phyloP scores from a whole-genome alignment of 2,888 invertebrate genomes.

The Nudaria mundana region DNA sequence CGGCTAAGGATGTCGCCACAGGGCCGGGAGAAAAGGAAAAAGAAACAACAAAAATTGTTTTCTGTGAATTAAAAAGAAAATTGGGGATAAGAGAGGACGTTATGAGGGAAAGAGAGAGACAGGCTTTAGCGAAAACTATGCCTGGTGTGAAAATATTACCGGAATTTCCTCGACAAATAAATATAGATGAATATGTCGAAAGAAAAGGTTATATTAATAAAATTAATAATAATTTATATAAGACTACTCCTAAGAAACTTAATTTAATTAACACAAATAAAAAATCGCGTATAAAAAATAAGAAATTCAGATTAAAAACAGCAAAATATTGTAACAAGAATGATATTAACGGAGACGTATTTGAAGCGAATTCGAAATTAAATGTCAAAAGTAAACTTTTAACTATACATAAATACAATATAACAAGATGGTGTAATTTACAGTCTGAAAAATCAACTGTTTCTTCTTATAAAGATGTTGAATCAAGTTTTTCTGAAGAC shows the following conservation, averaged over 20 bases:
- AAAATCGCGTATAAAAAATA: conserved; percentile 21
- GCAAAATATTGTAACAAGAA: conserved; percentile 41
- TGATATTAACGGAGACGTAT: conserved; percentile 40
- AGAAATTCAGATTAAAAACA: conserved; percentile 38
- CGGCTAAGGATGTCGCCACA: conserved; percentile 54
- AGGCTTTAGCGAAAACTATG: conserved; percentile 72
- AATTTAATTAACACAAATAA: conserved; percentile 33
- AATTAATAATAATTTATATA: conserved; percentile 34
- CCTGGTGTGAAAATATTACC: conserved; percentile 62
- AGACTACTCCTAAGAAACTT: conserved; percentile 21
- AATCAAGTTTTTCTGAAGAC: conserved; percentile 41
- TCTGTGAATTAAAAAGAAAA: conserved; percentile 66
- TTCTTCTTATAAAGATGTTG: conserved; percentile 13
- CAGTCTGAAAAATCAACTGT: conserved; percentile 3
- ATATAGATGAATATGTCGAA: conserved; percentile 48
- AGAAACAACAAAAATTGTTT: conserved; percentile 60
- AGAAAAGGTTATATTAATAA: conserved; percentile 59
- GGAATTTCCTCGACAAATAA: conserved; percentile 71
- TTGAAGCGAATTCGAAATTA: conserved; percentile 47
- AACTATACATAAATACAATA: conserved; percentile 36
- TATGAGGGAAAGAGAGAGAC: conserved; percentile 73
- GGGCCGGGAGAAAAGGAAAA: conserved; percentile 66
- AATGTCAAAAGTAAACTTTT: conserved; percentile 46
- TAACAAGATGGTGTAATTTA: conserved; percentile 52
- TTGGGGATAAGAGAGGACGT: conserved; percentile 70